Base-by-base conservation (phyloP, 2,888 invertebrate species). In the Leucozona laternaria region DNA sequence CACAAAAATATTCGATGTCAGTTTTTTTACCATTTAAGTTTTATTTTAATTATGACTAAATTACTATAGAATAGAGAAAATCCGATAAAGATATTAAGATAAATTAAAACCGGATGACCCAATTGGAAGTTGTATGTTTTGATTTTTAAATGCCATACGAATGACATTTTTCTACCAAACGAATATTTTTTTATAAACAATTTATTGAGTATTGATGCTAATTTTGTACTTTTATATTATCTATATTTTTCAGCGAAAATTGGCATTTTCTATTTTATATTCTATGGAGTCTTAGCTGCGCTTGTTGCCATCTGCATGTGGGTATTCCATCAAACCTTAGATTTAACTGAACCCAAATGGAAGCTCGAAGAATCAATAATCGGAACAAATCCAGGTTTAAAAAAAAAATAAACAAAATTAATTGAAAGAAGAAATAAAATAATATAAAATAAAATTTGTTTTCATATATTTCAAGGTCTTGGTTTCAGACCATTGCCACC, bases 401-500 rank as follows among this genome's bases (percentile, higher is more conserved):
- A 6, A 53, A 6, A 53, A 25, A 25, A 15, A 22, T 4, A 48
- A 20, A 50, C 15, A 22, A 53, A 53, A 22, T 13, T 2, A 25
- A 53, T 7, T 20, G 2, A 34, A 13, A 17, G 2, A 31, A 57
- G 0, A 31, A 8, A n/a, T n/a, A n/a, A n/a, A n/a, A 37, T 1
- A 40, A 40, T n/a, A 20, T 25, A 40, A 8, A 64, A 40, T 68
- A 31, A 57, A 48, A 22, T 43, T 43, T 58, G 64, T n/a, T 57
- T n/a, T n/a, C n/a, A 60, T 70, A 37, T 94, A 28, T 77, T 75
- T 71, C 13, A 25, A 93, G 93, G 98, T 71, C 94, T 99, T 76
- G 99, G 99, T 86, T 99, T 98, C 93, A 94, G 99, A 88, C 99
- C 99, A 8, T 95, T 97, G 94, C 97, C 99, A 8, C 95, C 96